phyloP scores from a whole-genome alignment of 1,140 invertebrate genomes.

The Papilio dardanus region DNA sequence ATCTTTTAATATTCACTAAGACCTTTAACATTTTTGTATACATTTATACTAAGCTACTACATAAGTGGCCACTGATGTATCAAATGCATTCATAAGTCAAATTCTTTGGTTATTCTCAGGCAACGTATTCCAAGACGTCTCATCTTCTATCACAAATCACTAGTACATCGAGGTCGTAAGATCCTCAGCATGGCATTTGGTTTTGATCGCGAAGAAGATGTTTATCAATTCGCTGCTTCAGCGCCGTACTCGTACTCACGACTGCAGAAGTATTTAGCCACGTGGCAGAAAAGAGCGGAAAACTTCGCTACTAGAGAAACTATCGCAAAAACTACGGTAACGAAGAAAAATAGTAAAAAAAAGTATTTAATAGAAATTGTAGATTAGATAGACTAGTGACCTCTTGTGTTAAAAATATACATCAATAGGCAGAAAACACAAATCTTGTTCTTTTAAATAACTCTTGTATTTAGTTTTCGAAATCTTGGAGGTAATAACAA shows the following conservation, averaged over 20 bases:
- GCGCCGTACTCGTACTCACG: slow-evolving; percentile 97
- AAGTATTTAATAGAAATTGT: too few relatives aligned
- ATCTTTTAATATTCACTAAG: too few relatives aligned
- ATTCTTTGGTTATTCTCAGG: slow-evolving; percentile 82
- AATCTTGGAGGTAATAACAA: too few relatives aligned
- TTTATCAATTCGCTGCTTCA: slow-evolving; percentile 96
- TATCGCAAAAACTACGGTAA: slow-evolving; percentile 89
- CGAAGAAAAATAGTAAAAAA: too few relatives aligned
- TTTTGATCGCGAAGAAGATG: slow-evolving; percentile 96
- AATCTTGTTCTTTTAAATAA: neutral
- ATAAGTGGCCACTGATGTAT: neutral
- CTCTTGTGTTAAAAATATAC: neutral
- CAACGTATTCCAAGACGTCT: slow-evolving; percentile 91
- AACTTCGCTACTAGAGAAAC: slow-evolving; percentile 86
- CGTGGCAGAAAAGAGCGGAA: slow-evolving; percentile 86
- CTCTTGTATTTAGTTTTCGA: neutral
- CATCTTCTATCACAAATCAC: slow-evolving; percentile 96
- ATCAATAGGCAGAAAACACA: neutral
- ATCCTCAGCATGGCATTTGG: slow-evolving; percentile 97
- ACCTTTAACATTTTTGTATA: neutral
- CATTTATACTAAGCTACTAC: neutral
- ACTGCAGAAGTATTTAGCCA: slow-evolving; percentile 92
- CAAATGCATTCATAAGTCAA: neutral
- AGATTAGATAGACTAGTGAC: neutral
- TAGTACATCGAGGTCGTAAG: slow-evolving; percentile 95